Evolutionary conservation across 1,140 invertebrate genomes (phyloP), one percentile per base, ranked within the genome.

Genomic region (Leptonema lineaticorne): DNA sequence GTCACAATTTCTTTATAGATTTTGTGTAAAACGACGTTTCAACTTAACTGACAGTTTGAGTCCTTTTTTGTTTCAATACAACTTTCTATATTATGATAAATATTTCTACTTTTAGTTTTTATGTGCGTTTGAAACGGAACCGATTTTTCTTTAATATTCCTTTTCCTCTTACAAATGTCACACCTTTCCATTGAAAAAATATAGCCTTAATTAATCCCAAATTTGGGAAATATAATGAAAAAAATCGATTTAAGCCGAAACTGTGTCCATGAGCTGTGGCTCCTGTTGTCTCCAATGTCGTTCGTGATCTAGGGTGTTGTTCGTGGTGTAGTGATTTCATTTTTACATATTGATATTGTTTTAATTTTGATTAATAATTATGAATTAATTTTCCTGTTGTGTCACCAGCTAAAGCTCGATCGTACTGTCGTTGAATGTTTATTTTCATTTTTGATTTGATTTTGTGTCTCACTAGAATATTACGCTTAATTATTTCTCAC

Each of bases 301-400:
- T 83, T 79, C 80, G 81, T 82, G 79, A 77, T 73, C 75, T 83
- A 83, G 81, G 81, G 76, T 82, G 78, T 79, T 78, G 70, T 72
- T 72, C 70, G 70, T 72, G 70, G 68, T 72, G 70, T 72, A 72
- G 70, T 69, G 64, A 72, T 67, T 65, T 62, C 46, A 68, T 71
- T 68, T 70, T 68, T 71, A 56, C 56, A 68, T 71, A 67, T 71
- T 60, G 56, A 68, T 71, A 71, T 71, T 68, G 66, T 71, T 71
- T 71, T n/a, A 62, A 67, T 71, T 71, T 69, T 71, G 63, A 46
- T 69, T 66, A 68, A 60, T 37, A 70, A 58, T 71, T 67, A 70
- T 59, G 60, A 71, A 45, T 72, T 67, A 69, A 69, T 69, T 63
- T 69, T 69, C 68, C 63, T 72, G 65, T 72, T 72, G 68, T 72